A percentile compares a stretch with the other conserved stretches of the same genome.
phyloP scores from a whole-genome alignment of 2,797 vertebrate genomes.

The Rhodeus uyekii region DNA sequence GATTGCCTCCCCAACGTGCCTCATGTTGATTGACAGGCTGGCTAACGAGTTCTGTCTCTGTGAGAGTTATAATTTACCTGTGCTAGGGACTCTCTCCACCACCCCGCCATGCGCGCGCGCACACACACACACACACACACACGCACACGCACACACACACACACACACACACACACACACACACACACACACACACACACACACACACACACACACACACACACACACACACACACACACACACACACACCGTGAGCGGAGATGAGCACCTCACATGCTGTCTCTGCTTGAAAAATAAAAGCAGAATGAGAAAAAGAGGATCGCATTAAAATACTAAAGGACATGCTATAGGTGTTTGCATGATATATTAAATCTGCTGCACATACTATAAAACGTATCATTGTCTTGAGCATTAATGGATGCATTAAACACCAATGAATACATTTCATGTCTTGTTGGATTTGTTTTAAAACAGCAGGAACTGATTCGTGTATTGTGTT shows the following conservation, averaged over 20 bases:
- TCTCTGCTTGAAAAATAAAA: conserved; percentile 4
- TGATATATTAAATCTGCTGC: background rate
- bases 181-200: conserved; percentile 7
- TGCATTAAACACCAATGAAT: background rate
- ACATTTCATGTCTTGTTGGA: background rate
- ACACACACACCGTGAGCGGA: background rate
- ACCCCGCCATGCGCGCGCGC: conserved; percentile 14
- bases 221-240: conserved; percentile 25
- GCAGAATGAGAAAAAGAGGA: conserved; percentile 2
- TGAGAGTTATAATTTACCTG: conserved; percentile 69
- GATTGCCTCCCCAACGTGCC: conserved; percentile 61
- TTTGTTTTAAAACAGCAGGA: background rate
- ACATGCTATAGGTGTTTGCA: conserved; percentile 7
- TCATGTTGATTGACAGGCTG: conserved; percentile 63
- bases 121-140: conserved; percentile 25
- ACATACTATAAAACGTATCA: background rate
- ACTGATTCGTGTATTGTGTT: background rate
- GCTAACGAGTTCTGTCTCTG: conserved; percentile 69
- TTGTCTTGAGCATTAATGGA: background rate
- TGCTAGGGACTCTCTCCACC: conserved; percentile 44
- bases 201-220: conserved; percentile 27
- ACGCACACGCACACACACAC: too few species aligned
- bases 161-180: conserved; percentile 27
- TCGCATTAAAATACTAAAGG: background rate
- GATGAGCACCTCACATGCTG: conserved; percentile 16